Percentiles rank a stretch among this genome's conserved stretches.
Evolutionary conservation across 2,797 vertebrate species (phyloP).

Genomic region (Gymnocypris eckloni): DNA sequence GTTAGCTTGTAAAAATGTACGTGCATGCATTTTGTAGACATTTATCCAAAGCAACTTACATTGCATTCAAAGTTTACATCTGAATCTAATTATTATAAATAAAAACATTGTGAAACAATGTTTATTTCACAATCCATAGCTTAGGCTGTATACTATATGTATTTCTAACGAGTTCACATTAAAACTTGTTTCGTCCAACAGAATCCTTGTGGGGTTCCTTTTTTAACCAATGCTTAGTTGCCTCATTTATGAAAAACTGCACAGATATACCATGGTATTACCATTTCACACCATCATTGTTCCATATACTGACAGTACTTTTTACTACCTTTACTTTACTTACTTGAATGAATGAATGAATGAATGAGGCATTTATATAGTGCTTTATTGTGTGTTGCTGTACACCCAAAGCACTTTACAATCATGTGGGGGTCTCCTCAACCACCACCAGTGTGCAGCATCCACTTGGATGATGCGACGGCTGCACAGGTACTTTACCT

Average conservation of each 20-base stretch:
- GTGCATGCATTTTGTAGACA: not conserved
- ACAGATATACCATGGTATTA: not conserved
- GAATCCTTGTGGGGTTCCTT: not conserved
- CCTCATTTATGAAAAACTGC: not conserved
- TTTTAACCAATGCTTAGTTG: not conserved
- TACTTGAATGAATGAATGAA: too few species aligned
- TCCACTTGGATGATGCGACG: too few species aligned
- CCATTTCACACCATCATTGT: not conserved
- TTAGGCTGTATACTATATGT: too few species aligned
- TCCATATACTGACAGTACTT: not conserved
- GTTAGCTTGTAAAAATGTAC: not conserved
- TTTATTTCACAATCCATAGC: too few species aligned
- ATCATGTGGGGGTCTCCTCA: too few species aligned
- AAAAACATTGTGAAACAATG: too few species aligned
- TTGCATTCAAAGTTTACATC: not conserved
- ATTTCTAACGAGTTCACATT: not conserved
- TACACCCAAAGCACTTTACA: too few species aligned
- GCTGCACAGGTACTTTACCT: not conserved
- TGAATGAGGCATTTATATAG: too few species aligned
- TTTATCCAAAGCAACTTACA: not conserved
- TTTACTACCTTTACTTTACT: not conserved
- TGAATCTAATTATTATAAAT: too few species aligned
- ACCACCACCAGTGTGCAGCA: too few species aligned
- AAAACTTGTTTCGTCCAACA: not conserved
- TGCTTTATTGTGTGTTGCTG: too few species aligned